Base-by-base conservation (phyloP, 2,113 vertebrate genomes). In the Procapra przewalskii region DNA sequence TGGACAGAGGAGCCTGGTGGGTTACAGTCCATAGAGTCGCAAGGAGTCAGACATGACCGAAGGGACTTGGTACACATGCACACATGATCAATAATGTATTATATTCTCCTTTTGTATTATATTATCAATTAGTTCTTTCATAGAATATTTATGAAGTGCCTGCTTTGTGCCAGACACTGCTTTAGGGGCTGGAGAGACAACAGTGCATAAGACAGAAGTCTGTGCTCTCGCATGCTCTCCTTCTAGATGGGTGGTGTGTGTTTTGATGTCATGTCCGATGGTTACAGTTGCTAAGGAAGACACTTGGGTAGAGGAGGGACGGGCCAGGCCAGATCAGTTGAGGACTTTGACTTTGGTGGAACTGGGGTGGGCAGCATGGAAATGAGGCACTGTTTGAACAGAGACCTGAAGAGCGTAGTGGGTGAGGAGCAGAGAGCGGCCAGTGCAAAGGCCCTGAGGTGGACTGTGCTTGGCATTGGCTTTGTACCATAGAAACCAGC, bases 371-470 rank as follows among this genome's bases (percentile, higher is more conserved):
- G 67, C n/a, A 6, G 3, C 29, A 1, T 79, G 14, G 36, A 77
- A 83, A 71, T 23, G n/a, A 45, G 50, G 67, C 59, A 81, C 1
- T 0, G 0, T 94, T 50, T n/a, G 45, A 50, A 17, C 27, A 77
- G 48, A 89, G 59, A 40, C 15, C 16, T 21, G 27, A 62, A 62
- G n/a, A 25, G n/a, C 0, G 0, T 7, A 75, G 45, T 33, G 2
- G n/a, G 12, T 9, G 19, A 33, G 43, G 33, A 77, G 27, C 15
- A 21, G 33, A 31, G 60, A 19, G 29, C 8, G 10, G 80, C 36
- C 82, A 17, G 48, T 67, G 36, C 81, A 60, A 95, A 97, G 82
- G 87, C 29, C 88, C 91, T 62, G 90, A 13, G 77, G 67, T 9
- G 21, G 71, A 29, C 25, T 6, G 31, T 8, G 15, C 27, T 33